phyloP scores from a whole-genome alignment of 2,888 invertebrate genomes.

The Drosophila emarginata region DNA sequence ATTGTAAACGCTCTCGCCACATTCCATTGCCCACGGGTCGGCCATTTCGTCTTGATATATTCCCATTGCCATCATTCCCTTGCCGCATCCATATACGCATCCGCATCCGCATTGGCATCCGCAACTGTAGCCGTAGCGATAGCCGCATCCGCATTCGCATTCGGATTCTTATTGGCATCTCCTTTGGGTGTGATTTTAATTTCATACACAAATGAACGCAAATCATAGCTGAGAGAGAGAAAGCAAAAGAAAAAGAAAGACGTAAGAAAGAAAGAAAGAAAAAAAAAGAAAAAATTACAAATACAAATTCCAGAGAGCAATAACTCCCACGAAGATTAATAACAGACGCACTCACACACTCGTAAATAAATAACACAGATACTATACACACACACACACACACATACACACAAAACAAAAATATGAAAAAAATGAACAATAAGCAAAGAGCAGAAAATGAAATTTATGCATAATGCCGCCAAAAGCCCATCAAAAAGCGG shows the following conservation, averaged over 20 bases:
- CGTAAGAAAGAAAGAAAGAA: slow-evolving; percentile 43
- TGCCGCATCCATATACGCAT: neutral
- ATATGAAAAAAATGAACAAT: slow-evolving; percentile 66
- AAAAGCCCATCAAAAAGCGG: slow-evolving; percentile 66
- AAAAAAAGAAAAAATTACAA: slow-evolving; percentile 17
- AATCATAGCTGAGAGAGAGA: slow-evolving; percentile 52
- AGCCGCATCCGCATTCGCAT: neutral
- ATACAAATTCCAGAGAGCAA: slow-evolving; percentile 54
- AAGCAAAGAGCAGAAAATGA: slow-evolving; percentile 64
- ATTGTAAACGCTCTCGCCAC: slow-evolving; percentile 13
- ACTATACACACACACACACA: slow-evolving; percentile 27
- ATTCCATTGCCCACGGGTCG: slow-evolving; percentile 70
- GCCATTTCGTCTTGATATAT: slow-evolving; percentile 45
- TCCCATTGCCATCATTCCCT: neutral
- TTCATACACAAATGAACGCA: slow-evolving; percentile 82
- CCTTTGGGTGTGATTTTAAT: slow-evolving; percentile 83
- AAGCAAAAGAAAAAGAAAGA: slow-evolving; percentile 11
- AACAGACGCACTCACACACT: slow-evolving; percentile 49
- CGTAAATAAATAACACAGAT: slow-evolving; percentile 78
- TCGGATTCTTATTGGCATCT: slow-evolving; percentile 46
- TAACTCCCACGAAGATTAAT: slow-evolving; percentile 81
- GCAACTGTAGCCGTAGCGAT: neutral
- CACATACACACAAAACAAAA: slow-evolving; percentile 35
- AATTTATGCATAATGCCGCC: slow-evolving; percentile 70
- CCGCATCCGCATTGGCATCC: slow-evolving; percentile 13